phyloP scores from a whole-genome alignment of 2,888 invertebrate genomes.

The Hecatera dysodea region DNA sequence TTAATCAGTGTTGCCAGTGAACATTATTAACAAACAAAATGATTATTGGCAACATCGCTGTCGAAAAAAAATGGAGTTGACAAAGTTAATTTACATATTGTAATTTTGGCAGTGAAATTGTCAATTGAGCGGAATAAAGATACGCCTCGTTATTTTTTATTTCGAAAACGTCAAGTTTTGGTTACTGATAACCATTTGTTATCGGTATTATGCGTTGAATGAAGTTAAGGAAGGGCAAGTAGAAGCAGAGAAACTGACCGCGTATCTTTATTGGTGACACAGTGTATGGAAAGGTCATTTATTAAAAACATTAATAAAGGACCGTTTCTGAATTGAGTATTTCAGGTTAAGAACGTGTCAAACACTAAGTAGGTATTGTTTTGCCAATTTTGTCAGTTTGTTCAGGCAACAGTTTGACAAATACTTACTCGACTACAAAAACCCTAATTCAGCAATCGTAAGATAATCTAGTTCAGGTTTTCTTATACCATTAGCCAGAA shows the following conservation, averaged over 20 bases:
- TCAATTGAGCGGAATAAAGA: slow-evolving; percentile 32
- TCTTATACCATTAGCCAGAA: too few species aligned
- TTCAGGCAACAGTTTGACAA: too few species aligned
- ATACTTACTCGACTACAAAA: too few species aligned
- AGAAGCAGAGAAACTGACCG: not conserved
- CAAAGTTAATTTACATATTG: slow-evolving; percentile 50
- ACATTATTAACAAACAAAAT: slow-evolving; percentile 48
- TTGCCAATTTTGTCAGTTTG: too few species aligned
- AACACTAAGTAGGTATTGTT: too few species aligned
- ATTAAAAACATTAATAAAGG: not conserved
- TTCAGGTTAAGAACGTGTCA: too few species aligned
- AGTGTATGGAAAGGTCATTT: not conserved
- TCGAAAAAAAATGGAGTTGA: slow-evolving; percentile 16
- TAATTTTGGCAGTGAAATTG: slow-evolving; percentile 39
- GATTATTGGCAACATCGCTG: slow-evolving; percentile 43
- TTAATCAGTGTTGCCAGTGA: slow-evolving; percentile 45
- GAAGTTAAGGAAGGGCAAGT: slow-evolving; percentile 2
- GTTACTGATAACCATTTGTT: slow-evolving; percentile 17
- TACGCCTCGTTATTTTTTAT: slow-evolving; percentile 52
- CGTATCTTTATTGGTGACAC: not conserved
- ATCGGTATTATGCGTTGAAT: slow-evolving; percentile 1
- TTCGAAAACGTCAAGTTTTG: slow-evolving; percentile 1
- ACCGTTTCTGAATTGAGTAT: too few species aligned
- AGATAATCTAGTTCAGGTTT: too few species aligned
- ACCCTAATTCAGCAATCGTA: too few species aligned